Base-by-base conservation (phyloP, 92 coral and sea anemone species). In the Isaurus tuberculatus region DNA sequence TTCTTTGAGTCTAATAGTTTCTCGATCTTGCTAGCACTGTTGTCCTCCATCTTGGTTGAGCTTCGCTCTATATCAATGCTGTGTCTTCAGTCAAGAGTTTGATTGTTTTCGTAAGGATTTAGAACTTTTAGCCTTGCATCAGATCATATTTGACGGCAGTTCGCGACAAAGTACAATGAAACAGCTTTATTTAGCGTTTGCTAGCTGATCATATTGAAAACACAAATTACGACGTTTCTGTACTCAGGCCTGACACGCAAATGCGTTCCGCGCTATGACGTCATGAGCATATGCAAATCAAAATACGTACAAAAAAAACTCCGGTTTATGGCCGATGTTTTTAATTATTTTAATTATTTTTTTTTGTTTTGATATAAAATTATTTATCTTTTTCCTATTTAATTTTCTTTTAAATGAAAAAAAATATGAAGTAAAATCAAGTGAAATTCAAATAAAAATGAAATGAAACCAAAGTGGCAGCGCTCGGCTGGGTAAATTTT, bases 1-100 rank as follows among this genome's bases (percentile, higher is more conserved):
- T 88, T 67, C 85, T 94, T 91, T 30, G 78, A 84, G 23, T 86
- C 75, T 23, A 49, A 42, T n/a, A 19, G 5, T 1, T 15, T 71
- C 70, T 20, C 60, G 58, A 22, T 9, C 55, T 26, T 27, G 28
- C 22, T 22, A 8, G 19, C 28, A n/a, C n/a, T n/a, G 14, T 43
- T 33, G 60, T 61, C 75, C 31, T 34, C 73, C 73, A 65, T 66
- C 58, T 69, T 83, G 68, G 49, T 13, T 34, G 22, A 77, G 7
- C 48, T 22, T 25, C 15, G 22, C 65, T 49, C 78, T 26, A 46
- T 14, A 11, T 40, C 17, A 51, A 8, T 17, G 82, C 55, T 8
- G 23, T 17, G 10, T 26, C 17, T 58, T 32, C 43, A 51, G 66
- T 53, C 29, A 51, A 58, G 23, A 1, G 14, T 77, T 15, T 13